These are phyloP conservation scores for Grammomys dolichurus DNA, from an alignment of 2,113 vertebrate genomes.

Conservation along the genomic window DNA sequence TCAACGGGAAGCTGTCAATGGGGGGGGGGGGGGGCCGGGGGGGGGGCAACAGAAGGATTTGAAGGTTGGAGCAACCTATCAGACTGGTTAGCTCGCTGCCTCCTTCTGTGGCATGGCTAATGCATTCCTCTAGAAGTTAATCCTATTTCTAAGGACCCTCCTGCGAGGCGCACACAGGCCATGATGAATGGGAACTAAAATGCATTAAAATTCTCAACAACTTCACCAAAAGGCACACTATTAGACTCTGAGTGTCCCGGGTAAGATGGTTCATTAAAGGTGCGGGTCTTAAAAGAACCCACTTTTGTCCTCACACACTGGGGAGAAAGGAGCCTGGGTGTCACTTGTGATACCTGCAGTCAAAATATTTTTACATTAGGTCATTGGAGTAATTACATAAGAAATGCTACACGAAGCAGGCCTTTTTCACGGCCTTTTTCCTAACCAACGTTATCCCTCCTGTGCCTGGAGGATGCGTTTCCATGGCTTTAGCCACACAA, in stretches of 20 bases:
- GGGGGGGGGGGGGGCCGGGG: background rate
- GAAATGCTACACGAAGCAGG: background rate
- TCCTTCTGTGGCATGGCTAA: slow-evolving; percentile 88
- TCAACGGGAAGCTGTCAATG: slow-evolving; percentile 89
- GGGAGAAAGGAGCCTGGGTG: background rate
- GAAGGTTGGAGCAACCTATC: slow-evolving; percentile 90
- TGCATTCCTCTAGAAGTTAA: slow-evolving; percentile 94
- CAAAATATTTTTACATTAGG: slow-evolving; percentile 54
- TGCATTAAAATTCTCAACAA: slow-evolving; percentile 92
- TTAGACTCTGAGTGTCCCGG: slow-evolving; percentile 86
- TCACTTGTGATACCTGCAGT: slow-evolving; percentile 78
- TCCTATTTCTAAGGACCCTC: slow-evolving; percentile 93
- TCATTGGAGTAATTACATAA: background rate
- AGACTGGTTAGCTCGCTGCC: slow-evolving; percentile 86
- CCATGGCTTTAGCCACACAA: background rate
- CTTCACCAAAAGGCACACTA: slow-evolving; percentile 89
- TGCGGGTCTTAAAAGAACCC: slow-evolving; percentile 81
- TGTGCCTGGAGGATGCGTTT: background rate
- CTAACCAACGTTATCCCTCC: fast-evolving
- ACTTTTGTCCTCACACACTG: slow-evolving; percentile 56
- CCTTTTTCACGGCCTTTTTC: background rate
- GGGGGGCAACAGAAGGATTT: slow-evolving; percentile 85
- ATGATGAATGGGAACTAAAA: slow-evolving; percentile 88
- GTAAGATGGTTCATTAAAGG: slow-evolving; percentile 85
- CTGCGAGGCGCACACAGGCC: slow-evolving; percentile 88